A percentile compares a stretch with the other conserved stretches of the same genome.
Evolutionary conservation across 2,888 invertebrate genomes (phyloP).

Genomic region (Heliconius ethilla): DNA sequence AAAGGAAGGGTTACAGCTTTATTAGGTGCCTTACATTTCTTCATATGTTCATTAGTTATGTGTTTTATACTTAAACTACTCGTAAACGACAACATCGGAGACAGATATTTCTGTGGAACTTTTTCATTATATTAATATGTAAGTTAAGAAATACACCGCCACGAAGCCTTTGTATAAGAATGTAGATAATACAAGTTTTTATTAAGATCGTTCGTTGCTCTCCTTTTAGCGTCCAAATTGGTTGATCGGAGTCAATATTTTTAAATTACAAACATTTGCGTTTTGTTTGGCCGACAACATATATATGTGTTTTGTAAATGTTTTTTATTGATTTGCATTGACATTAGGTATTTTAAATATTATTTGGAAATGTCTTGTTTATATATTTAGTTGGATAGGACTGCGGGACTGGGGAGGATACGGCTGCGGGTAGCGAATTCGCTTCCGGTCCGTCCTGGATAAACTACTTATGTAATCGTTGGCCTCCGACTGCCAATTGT

Average conservation of each 20-base stretch:
- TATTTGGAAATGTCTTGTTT: background rate
- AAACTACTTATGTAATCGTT: conserved; percentile 19
- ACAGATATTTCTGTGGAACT: conserved; percentile 10
- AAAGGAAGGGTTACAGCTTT: conserved; percentile 56
- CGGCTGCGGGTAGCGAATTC: conserved; percentile 15
- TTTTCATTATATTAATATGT: conserved; percentile 23
- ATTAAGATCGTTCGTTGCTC: conserved; percentile 30
- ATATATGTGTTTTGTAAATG: background rate
- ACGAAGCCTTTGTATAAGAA: conserved; percentile 28
- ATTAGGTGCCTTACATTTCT: conserved; percentile 67
- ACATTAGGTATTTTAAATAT: conserved; percentile 3
- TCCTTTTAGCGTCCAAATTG: conserved; percentile 28
- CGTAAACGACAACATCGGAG: background rate
- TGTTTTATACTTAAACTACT: conserved; percentile 10
- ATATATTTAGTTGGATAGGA: too few relatives aligned
- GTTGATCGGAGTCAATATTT: conserved; percentile 16
- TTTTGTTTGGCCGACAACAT: conserved; percentile 3
- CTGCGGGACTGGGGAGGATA: conserved; percentile 2
- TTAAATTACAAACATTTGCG: conserved; percentile 7
- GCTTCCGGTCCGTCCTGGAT: conserved; percentile 17
- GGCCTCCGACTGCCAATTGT: conserved; percentile 19
- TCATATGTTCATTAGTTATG: conserved; percentile 21
- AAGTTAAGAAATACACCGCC: conserved; percentile 30
- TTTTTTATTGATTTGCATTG: conserved; percentile 12
- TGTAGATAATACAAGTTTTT: conserved; percentile 32